Evolutionary conservation across 2,113 vertebrate genomes (phyloP).

Genomic region (Speoplatyrhinus poulsoni): DNA sequence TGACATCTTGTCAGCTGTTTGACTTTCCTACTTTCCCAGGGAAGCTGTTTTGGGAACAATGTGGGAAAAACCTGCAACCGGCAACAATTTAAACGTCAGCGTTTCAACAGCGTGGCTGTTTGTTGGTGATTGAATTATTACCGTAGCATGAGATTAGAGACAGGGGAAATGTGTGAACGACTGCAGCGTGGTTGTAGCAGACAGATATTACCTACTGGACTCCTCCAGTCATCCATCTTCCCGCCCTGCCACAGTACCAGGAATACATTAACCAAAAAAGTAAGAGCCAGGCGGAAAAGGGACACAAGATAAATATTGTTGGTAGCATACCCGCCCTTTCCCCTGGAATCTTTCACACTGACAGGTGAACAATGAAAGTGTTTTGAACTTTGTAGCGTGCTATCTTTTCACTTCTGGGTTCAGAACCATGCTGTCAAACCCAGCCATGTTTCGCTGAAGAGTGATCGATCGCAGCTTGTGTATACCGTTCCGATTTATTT

Average conservation of each 20-base stretch:
- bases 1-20: slow-evolving; percentile 74
- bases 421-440: slow-evolving; percentile 64
- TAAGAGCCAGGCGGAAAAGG: slow-evolving; percentile 57
- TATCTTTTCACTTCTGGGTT: slow-evolving; percentile 68
- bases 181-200: slow-evolving; percentile 46
- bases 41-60: slow-evolving; percentile 66
- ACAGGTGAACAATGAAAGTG: slow-evolving; percentile 76
- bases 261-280: slow-evolving; percentile 68
- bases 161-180: slow-evolving; percentile 52
- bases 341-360: slow-evolving; percentile 59
- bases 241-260: slow-evolving; percentile 61
- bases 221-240: slow-evolving; percentile 64
- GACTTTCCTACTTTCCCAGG: slow-evolving; percentile 74
- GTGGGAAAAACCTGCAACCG: slow-evolving; percentile 53
- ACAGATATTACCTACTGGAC: slow-evolving; percentile 62
- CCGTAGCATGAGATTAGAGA: slow-evolving; percentile 46
- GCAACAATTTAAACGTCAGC: slow-evolving; percentile 57
- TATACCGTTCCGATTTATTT: slow-evolving; percentile 44
- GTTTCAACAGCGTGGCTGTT: slow-evolving; percentile 32
- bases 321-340: slow-evolving; percentile 54
- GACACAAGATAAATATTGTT: slow-evolving; percentile 77
- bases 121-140: slow-evolving; percentile 64
- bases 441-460: slow-evolving; percentile 53
- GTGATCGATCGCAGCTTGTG: slow-evolving; percentile 64
- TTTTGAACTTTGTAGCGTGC: slow-evolving; percentile 73